phyloP scores from a whole-genome alignment of 2,113 vertebrate genomes.

The Pterocles burchelli region DNA sequence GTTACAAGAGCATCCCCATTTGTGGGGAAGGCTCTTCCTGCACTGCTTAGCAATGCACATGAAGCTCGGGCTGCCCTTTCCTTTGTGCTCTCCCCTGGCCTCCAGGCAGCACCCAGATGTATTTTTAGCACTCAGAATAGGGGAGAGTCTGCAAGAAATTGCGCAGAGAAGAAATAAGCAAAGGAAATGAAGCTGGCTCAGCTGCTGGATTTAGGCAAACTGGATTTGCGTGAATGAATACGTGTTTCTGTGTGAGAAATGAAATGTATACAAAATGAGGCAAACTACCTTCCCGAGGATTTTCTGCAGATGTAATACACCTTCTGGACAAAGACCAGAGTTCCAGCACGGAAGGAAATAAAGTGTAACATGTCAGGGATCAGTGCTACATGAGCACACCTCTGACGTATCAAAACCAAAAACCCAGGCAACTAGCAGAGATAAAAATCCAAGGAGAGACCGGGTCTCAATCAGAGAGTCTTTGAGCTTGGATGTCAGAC shows the following conservation, averaged over 20 bases:
- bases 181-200: not conserved
- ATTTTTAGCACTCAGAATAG: slow-evolving; percentile 32
- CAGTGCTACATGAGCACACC: not conserved
- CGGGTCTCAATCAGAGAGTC: not conserved
- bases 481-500: slow-evolving; percentile 21
- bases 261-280: slow-evolving; percentile 8
- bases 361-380: not conserved
- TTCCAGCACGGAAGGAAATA: not conserved
- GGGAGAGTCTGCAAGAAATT: slow-evolving; percentile 25
- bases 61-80: slow-evolving; percentile 16
- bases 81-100: not conserved
- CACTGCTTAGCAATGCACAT: slow-evolving; percentile 36
- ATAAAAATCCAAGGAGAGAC: not conserved
- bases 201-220: not conserved
- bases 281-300: not conserved
- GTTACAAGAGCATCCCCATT: not conserved
- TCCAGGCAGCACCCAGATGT: slow-evolving; percentile 38
- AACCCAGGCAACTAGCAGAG: not conserved
- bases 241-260: not conserved
- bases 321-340: not conserved
- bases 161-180: slow-evolving; percentile 3
- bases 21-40: slow-evolving; percentile 13
- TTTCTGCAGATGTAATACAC: not conserved
- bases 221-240: not conserved
- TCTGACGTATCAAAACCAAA: not conserved